Evolutionary conservation across 2,888 invertebrate species (phyloP).

Genomic region (Cryptus armator): DNA sequence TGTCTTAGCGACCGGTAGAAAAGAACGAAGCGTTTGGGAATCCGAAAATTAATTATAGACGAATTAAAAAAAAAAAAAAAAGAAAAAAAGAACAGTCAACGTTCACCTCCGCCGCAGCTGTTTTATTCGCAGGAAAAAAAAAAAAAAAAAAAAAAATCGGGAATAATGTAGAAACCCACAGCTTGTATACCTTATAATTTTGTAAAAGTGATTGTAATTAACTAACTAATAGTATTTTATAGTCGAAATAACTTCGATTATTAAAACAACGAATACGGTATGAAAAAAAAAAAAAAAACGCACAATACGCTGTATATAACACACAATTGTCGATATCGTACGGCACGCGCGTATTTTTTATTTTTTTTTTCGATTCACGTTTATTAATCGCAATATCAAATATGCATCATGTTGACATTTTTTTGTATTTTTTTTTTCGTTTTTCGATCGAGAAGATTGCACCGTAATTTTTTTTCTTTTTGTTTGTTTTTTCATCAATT

Average conservation of each 20-base stretch:
- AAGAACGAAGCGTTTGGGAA: constrained; percentile 5
- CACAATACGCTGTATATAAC: constrained; percentile 51
- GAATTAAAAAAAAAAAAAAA: background rate
- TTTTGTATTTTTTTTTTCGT: background rate
- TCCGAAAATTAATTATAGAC: constrained; percentile 30
- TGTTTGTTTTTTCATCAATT: background rate
- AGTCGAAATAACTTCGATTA: constrained; percentile 36
- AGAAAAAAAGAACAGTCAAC: background rate
- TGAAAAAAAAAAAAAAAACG: constrained; percentile 22
- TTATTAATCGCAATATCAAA: constrained; percentile 17
- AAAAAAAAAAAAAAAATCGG: background rate
- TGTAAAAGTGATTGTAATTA: constrained; percentile 47
- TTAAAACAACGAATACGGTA: constrained; percentile 64
- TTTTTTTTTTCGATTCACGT: constrained; percentile 17
- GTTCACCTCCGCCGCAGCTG: constrained; percentile 19
- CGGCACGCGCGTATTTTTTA: constrained; percentile 18
- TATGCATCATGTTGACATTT: constrained; percentile 8
- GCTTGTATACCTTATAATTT: constrained; percentile 31
- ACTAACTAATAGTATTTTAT: constrained; percentile 34
- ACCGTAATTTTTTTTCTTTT: constrained; percentile 7
- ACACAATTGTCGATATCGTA: constrained; percentile 30
- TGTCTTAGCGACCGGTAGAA: constrained; percentile 3
- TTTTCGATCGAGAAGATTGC: background rate
- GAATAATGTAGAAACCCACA: constrained; percentile 4
- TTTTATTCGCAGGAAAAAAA: constrained; percentile 4